Conservation (phyloP, 2,888 invertebrate genomes). For the Rhabditophanes sp. region DNA sequence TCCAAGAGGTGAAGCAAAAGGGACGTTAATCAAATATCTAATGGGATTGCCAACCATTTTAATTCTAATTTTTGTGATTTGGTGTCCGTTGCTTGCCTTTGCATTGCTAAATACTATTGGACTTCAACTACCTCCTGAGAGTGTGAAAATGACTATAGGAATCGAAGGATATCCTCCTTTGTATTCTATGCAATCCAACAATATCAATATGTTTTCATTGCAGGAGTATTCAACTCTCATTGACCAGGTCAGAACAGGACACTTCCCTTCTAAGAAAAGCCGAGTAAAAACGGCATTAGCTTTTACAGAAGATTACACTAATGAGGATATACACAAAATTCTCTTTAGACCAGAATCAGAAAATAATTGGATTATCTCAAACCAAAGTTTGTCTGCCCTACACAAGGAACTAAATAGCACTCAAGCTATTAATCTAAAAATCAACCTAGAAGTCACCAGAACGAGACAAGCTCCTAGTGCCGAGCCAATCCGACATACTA, state of each 20-base stretch:
- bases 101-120: constrained; percentile 84
- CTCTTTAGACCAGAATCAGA: constrained; percentile 36
- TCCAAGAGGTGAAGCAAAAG: constrained; percentile 68
- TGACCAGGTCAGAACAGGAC: no score
- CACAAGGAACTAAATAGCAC: constrained; percentile 25
- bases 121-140: constrained; percentile 62
- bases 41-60: constrained; percentile 75
- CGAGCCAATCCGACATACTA: no score
- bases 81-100: constrained; percentile 91
- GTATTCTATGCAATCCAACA: no score
- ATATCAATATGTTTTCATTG: no score
- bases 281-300: no score
- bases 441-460: no score
- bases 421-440: no score
- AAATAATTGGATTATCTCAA: constrained; percentile 66
- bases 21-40: constrained; percentile 65
- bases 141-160: constrained; percentile 48
- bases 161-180: constrained; percentile 43
- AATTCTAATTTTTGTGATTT: constrained; percentile 70
- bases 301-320: no score
- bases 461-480: no score
- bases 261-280: no score
- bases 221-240: no score
- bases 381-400: constrained; percentile 45
- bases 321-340: constrained; percentile 17